Base-by-base conservation (phyloP, 2,113 vertebrate genomes). In the Gallinago media region DNA sequence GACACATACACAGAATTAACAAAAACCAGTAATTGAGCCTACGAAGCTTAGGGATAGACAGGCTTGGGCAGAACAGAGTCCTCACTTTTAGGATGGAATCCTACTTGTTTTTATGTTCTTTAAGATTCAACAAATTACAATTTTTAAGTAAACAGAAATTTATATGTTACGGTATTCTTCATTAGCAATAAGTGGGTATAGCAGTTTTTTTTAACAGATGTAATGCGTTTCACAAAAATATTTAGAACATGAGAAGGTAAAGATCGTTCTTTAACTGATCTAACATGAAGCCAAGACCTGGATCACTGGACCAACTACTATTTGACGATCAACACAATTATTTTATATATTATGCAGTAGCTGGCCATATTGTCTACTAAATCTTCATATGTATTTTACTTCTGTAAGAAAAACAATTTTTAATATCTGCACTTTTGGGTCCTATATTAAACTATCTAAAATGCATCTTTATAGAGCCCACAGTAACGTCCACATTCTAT, bases 151-250 rank as follows among this genome's bases (percentile, higher is more conserved):
- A 50, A 56, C 1, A 2, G n/a, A 36, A 84, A 61, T 23, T 44
- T 36, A 15, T 38, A 5, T 42, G 31, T 46, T 21, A 81, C 49
- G 7, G 23, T 22, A 62, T 19, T 23, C 87, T 88, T 89, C 84
- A 70, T 82, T 77, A 94, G 75, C 63, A 65, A 27, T 81, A 40
- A 70, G 21, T 82, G 59, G 62, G 62, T 82, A 46, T 76, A 78
- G 72, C 32, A 76, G 40, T 3, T 36, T 89, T 89, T 94, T 81
- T 85, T 12, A 85, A 67, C 7, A 38, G 42, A 89, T 79, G 11
- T 20, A 88, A 92, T 21, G 71, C 6, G 59, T 95, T 85, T 93
- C 47, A 92, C 68, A 93, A 70, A 91, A 92, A 77, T 85, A 85
- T 62, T 95, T 89, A 79, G 40, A 96, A 79, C 78, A 86, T 68